Base-by-base conservation (phyloP, 2,888 invertebrate genomes). In the Zaprionus lineosus region DNA sequence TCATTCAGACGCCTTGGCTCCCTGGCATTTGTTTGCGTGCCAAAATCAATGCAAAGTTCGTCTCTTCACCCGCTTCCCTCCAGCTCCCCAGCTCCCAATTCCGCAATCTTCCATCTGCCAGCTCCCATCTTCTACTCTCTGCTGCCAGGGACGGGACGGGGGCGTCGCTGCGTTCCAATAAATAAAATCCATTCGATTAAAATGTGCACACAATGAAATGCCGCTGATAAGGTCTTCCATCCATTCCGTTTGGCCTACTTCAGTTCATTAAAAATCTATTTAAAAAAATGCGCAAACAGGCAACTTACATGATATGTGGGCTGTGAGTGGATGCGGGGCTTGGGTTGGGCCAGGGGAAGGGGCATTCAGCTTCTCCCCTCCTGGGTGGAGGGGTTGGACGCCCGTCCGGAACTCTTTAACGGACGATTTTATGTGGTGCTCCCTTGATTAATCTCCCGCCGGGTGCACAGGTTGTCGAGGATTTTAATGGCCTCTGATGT, bases 211-310 rank as follows among this genome's bases (percentile, higher is more conserved):
- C 63, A 84, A 79, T 71, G 79, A 72, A 76, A 71, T 56, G 71
- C 48, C 47, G 59, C 79, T 74, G 79, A 79, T 79, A 79, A 79
- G 79, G 52, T 58, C 37, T 55, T 50, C n/a, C 43, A 48, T 56
- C 74, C 64, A 63, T 65, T 63, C 74, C 77, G 76, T 74, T 77
- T 75, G 81, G 67, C 81, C 81, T 77, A 84, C 81, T 81, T 84
- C 57, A 61, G 47, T 84, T 81, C 81, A 82, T 82, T 84, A 84
- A 82, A 84, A 82, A 84, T 81, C 81, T 84, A 84, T 81, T 81
- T 73, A 75, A 74, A 69, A 14, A 34, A 64, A 74, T 60, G 60
- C 56, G 48, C 57, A 56, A 51, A 44, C 48, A 46, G 36, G 39
- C 46, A 21, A 3, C 26, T 8, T 41, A 55, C 60, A 56, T 37